phyloP scores from a whole-genome alignment of 2,113 vertebrate species.

The Burhinus oedicnemus region DNA sequence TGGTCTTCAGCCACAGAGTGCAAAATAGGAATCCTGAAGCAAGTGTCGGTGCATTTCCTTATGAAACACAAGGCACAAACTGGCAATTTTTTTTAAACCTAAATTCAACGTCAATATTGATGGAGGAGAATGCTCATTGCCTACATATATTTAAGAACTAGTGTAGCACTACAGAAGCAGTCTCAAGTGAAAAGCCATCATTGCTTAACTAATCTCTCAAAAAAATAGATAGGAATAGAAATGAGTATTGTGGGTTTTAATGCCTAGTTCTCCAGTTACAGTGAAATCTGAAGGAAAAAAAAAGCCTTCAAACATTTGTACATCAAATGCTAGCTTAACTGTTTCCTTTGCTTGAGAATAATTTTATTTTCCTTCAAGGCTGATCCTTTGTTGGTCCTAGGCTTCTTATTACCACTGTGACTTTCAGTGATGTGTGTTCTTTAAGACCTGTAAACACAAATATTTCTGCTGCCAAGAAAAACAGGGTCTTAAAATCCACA shows the following conservation, averaged over 20 bases:
- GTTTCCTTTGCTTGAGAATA: not conserved
- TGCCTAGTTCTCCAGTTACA: not conserved
- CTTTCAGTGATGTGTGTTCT: not conserved
- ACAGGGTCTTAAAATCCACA: not conserved
- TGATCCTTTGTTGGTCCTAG: not conserved
- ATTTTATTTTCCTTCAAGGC: not conserved
- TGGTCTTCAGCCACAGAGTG: not conserved
- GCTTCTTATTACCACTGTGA: not conserved
- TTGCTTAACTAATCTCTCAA: not conserved
- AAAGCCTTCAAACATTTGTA: not conserved
- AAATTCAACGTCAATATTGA: not conserved
- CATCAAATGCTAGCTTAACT: not conserved
- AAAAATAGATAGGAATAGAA: not conserved
- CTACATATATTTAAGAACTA: not conserved
- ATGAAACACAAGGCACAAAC: not conserved
- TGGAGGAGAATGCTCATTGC: not conserved
- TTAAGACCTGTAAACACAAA: not conserved
- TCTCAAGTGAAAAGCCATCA: not conserved
- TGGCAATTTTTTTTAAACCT: not conserved
- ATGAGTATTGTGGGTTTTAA: not conserved
- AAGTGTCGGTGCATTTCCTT: not conserved
- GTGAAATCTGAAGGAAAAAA: not conserved
- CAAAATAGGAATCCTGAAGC: not conserved
- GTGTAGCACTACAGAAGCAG: not conserved
- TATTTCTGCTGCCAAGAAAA: not conserved